These are phyloP conservation scores for Penaeus chinensis DNA, from an alignment of 1,140 invertebrate genomes.

Conservation along the genomic window DNA sequence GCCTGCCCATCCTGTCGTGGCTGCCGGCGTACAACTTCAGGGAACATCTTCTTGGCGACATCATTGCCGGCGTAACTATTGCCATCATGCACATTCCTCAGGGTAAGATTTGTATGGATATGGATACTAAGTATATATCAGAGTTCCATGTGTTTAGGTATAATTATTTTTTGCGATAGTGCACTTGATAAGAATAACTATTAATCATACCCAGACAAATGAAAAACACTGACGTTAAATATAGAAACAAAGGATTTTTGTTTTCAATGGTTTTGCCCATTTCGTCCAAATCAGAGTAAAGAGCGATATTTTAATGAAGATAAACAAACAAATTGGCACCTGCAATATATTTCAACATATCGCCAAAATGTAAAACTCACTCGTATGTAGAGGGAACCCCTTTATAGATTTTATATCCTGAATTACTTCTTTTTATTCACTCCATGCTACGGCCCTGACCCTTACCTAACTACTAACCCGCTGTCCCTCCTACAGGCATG, in stretches of 20 bases:
- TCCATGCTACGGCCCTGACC: background rate
- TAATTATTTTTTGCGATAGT: conserved; percentile 6
- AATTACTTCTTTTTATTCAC: conserved; percentile 26
- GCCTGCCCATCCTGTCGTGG: conserved; percentile 55
- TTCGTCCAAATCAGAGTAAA: too few relatives aligned
- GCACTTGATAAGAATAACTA: background rate
- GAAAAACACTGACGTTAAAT: too few relatives aligned
- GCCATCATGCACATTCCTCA: conserved; percentile 97
- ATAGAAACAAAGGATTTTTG: too few relatives aligned
- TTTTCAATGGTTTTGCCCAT: too few relatives aligned
- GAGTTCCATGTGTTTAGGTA: background rate
- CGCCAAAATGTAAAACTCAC: too few relatives aligned
- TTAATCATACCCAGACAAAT: too few relatives aligned
- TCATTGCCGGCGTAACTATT: conserved; percentile 79
- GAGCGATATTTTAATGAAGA: too few relatives aligned
- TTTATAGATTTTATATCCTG: conserved; percentile 15
- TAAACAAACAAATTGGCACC: too few relatives aligned
- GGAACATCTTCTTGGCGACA: conserved; percentile 38
- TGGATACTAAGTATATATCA: background rate
- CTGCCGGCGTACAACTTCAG: conserved; percentile 48
- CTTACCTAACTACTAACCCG: conserved; percentile 19
- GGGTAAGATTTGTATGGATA: conserved; percentile 71
- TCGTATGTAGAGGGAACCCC: too few relatives aligned
- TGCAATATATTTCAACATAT: too few relatives aligned
- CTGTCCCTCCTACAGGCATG: conserved; percentile 77